Evolutionary conservation across 1,140 invertebrate species (phyloP).

Genomic region (Brachionus angularis): DNA sequence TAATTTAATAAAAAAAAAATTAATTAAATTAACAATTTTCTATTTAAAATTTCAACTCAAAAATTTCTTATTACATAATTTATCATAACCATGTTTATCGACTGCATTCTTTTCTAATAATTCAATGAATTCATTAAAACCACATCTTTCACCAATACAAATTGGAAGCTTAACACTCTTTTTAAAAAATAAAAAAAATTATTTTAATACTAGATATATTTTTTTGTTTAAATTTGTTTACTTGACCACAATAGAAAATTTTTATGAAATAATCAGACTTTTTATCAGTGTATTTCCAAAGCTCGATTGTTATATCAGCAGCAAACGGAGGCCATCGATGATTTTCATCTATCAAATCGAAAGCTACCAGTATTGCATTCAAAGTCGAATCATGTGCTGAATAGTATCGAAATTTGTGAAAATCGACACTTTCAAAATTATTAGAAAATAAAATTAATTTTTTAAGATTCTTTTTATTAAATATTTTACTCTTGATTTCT

Average conservation of each 20-base stretch:
- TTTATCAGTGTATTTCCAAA: not conserved
- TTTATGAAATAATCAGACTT: not conserved
- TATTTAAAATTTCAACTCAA: not conserved
- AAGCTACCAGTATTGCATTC: constrained; percentile 23
- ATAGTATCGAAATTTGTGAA: constrained; percentile 35
- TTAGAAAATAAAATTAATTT: not conserved
- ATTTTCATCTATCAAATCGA: constrained; percentile 12
- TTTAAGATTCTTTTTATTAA: not conserved
- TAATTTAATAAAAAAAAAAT: too few relatives aligned
- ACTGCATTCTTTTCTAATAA: constrained; percentile 1
- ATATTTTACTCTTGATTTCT: not conserved
- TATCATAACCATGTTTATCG: constrained; percentile 27
- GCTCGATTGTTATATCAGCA: constrained; percentile 32
- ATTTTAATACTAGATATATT: too few relatives aligned
- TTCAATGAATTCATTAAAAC: not conserved
- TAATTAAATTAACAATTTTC: too few relatives aligned
- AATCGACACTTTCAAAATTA: not conserved
- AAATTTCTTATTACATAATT: constrained; percentile 26
- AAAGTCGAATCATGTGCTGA: constrained; percentile 41
- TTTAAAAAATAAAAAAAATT: not conserved
- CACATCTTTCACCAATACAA: not conserved
- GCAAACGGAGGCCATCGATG: constrained; percentile 38
- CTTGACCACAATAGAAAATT: constrained; percentile 12
- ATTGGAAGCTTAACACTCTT: not conserved
- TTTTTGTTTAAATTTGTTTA: not conserved